Evolutionary conservation across 2,113 vertebrate species (phyloP).

Genomic region (Clarias gariepinus): DNA sequence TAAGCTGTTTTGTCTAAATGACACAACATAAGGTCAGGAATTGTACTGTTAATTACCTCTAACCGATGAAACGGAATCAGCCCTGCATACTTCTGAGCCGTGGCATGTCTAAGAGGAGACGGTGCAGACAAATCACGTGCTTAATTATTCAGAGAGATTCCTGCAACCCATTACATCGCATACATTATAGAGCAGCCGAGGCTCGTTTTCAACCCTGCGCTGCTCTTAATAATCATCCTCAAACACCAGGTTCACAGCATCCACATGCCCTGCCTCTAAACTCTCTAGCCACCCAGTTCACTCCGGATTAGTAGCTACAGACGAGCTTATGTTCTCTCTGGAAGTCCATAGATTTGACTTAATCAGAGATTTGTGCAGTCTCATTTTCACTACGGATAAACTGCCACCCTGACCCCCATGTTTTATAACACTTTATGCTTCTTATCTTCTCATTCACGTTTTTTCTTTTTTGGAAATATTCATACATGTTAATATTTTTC

Average conservation of each 20-base stretch:
- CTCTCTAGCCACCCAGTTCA: not conserved
- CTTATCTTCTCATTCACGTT: too few species aligned
- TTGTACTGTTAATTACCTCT: too few species aligned
- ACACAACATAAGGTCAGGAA: not conserved
- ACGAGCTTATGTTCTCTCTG: too few species aligned
- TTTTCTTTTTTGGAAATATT: too few species aligned
- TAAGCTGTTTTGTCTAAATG: not conserved
- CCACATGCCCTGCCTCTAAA: not conserved
- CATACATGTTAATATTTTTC: too few species aligned
- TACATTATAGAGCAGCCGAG: conserved; percentile 75
- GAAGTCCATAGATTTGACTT: too few species aligned
- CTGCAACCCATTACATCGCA: conserved; percentile 76
- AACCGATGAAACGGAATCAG: not conserved
- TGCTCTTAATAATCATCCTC: conserved; percentile 52
- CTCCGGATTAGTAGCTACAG: not conserved
- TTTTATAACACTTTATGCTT: too few species aligned
- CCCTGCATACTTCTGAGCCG: not conserved
- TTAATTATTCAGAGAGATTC: conserved; percentile 75
- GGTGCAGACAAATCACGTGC: conserved; percentile 71
- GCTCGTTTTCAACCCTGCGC: conserved; percentile 55
- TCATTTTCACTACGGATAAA: too few species aligned
- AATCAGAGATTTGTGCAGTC: too few species aligned
- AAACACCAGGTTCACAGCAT: conserved; percentile 42
- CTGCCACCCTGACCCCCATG: too few species aligned
- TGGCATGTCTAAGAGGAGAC: conserved; percentile 60